Conservation (phyloP, 2,888 invertebrate species). For the Tethea ocularis region DNA sequence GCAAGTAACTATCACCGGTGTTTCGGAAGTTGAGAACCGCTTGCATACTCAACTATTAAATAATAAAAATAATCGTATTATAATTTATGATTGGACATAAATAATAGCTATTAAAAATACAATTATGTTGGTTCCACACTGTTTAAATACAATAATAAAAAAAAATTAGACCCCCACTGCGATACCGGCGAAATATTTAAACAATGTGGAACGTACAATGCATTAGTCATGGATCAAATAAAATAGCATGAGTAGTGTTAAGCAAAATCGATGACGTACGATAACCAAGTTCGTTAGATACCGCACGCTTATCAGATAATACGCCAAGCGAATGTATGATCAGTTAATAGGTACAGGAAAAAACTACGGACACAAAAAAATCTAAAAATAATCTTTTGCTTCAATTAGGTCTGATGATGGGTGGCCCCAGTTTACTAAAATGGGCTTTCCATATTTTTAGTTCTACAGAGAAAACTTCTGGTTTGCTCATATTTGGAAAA, state of each 20-base stretch:
- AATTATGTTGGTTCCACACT: conserved; percentile 42
- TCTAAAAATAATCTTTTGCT: neutral
- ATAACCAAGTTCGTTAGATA: neutral
- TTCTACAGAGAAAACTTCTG: too few species aligned
- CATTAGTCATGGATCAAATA: conserved; percentile 20
- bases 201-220: conserved; percentile 52
- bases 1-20: too few species aligned
- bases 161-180: conserved; percentile 57
- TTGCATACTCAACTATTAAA: too few species aligned
- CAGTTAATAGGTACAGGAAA: neutral
- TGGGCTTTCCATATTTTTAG: too few species aligned
- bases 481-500: too few species aligned
- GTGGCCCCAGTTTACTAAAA: too few species aligned
- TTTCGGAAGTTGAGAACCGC: too few species aligned
- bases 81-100: conserved; percentile 1
- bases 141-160: conserved; percentile 29
- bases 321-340: conserved; percentile 1
- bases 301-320: conserved; percentile 7
- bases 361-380: neutral
- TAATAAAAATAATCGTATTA: neutral
- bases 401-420: neutral
- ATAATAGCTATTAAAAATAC: conserved; percentile 1
- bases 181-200: conserved; percentile 42
- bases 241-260: conserved; percentile 24
- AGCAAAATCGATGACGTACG: conserved; percentile 15